Evolutionary conservation across 2,113 vertebrate species (phyloP), one percentile per base, ranked within the genome.

Genomic region (Sorex fumeus): DNA sequence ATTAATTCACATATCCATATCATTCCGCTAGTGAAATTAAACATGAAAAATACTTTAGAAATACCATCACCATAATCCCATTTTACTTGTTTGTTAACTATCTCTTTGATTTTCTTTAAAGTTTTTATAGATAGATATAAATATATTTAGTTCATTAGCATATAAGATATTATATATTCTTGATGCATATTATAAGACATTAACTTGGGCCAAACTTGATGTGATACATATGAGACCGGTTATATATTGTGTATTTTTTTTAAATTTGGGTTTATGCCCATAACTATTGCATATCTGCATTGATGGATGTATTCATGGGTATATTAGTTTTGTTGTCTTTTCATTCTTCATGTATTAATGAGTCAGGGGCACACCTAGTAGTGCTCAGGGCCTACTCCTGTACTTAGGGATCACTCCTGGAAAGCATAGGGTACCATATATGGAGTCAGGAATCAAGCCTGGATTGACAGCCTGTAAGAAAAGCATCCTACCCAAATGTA

Each of bases 281-380:
- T 64, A 86, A 53, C 64, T 6, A 87, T 64, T 28, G 25, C 25
- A 25, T 82, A 90, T 90, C 16, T 28, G 71, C 85, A 47, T 76
- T 64, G 36, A 81, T 81, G 19, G 27, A 43, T 70, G n/a, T 32
- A 53, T 62, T 90, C 40, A 40, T 40, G 40, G 40, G 40, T 27
- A 83, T 13, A 0, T 34, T 67, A 72, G 19, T 66, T 66, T 70
- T 90, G 28, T 57, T 84, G 40, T 40, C 40, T 40, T 40, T 40
- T 40, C 40, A 4, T 40, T 40, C 7, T 40, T 7, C 40, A 40
- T 40, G 40, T 40, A 40, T 40, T 40, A 4, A 40, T 40, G 40
- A 40, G 3, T 40, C 7, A 7, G 40, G 40, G 40, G 40, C 40
- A 3, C 40, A 40, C 40, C 40, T 7, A 40, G 40, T 7, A 40